phyloP scores from a whole-genome alignment of 1,140 invertebrate genomes.

The Polyergus mexicanus region DNA sequence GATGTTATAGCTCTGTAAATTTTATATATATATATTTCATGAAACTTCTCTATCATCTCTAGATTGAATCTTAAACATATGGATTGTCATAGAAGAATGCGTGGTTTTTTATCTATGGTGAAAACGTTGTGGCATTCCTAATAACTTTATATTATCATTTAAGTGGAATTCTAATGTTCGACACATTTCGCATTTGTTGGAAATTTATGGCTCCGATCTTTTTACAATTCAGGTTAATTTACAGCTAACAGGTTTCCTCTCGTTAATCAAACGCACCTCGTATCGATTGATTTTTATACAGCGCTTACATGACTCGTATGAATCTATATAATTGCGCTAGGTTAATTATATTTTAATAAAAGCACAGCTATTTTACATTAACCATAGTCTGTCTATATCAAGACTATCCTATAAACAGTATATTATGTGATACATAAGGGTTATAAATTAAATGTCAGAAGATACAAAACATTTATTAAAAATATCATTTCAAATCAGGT shows the following conservation, averaged over 20 bases:
- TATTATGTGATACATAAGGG: too few species aligned
- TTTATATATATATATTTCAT: not conserved
- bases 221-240: conserved; percentile 24
- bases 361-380: not conserved
- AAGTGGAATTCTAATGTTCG: conserved; percentile 23
- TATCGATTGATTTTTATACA: conserved; percentile 28
- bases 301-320: not conserved
- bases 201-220: not conserved
- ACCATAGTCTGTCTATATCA: not conserved
- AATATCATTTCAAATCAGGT: too few species aligned
- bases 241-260: not conserved
- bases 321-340: not conserved
- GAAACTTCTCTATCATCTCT: not conserved
- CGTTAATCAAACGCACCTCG: conserved; percentile 10
- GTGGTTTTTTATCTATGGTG: not conserved
- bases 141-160: conserved; percentile 12
- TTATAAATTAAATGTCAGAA: too few species aligned
- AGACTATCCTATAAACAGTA: not conserved
- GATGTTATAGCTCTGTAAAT: not conserved
- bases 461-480: too few species aligned
- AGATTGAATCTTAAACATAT: not conserved
- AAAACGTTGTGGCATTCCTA: not conserved
- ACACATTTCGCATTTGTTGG: not conserved
- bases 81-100: not conserved
- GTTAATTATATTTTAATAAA: conserved; percentile 14